These are phyloP conservation scores for Aleiodes leptofemur DNA, from an alignment of 2,888 invertebrate genomes.

Conservation along the genomic window DNA sequence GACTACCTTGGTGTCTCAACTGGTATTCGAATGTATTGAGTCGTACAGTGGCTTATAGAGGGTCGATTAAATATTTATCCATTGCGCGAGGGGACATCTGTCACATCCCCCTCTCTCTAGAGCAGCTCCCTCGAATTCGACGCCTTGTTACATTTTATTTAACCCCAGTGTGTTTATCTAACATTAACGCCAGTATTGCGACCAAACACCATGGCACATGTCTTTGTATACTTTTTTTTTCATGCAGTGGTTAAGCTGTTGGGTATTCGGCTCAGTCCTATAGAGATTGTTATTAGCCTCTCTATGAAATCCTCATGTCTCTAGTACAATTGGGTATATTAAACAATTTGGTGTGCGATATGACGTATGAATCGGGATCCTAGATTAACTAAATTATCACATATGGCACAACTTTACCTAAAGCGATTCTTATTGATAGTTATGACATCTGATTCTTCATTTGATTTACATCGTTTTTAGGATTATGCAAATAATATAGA, in stretches of 20 bases:
- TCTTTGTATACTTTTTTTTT: slow-evolving; percentile 42
- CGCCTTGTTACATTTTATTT: slow-evolving; percentile 72
- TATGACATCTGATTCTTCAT: too few species aligned
- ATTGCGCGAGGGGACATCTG: slow-evolving; percentile 70
- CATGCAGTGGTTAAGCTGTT: slow-evolving; percentile 1
- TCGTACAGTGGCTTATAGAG: slow-evolving; percentile 54
- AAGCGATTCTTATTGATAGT: too few species aligned
- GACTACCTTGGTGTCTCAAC: not conserved
- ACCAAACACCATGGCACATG: slow-evolving; percentile 45
- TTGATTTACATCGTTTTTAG: too few species aligned
- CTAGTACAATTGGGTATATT: not conserved
- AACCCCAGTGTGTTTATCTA: slow-evolving; percentile 70
- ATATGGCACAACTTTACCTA: too few species aligned
- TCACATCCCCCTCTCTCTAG: slow-evolving; percentile 52
- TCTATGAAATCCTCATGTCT: slow-evolving; percentile 18
- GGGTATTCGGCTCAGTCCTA: slow-evolving; percentile 25
- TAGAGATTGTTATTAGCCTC: slow-evolving; percentile 35
- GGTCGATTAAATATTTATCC: slow-evolving; percentile 74
- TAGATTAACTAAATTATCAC: slow-evolving; percentile 1
- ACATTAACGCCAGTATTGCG: slow-evolving; percentile 68
- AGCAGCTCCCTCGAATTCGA: slow-evolving; percentile 8
- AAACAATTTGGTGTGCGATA: not conserved
- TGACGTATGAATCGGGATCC: not conserved
- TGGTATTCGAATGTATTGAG: slow-evolving; percentile 12
- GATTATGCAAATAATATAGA: too few species aligned